Evolutionary conservation across 2,797 vertebrate genomes (phyloP).

Genomic region (Benthosema pterotum): DNA sequence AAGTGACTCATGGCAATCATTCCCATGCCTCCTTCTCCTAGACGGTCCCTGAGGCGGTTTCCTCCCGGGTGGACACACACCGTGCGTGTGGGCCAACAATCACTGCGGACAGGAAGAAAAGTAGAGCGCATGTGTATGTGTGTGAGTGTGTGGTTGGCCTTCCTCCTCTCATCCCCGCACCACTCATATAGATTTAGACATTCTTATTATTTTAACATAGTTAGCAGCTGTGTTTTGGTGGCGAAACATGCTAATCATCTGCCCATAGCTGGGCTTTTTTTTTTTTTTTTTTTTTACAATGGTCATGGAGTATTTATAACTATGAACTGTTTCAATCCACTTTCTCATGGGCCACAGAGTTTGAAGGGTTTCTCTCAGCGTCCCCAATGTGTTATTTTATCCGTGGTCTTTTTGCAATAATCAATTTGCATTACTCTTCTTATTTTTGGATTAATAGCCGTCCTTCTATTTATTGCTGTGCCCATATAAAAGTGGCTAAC

Average conservation of each 20-base stretch:
- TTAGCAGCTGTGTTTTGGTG: slow-evolving; percentile 75
- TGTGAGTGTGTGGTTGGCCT: slow-evolving; percentile 57
- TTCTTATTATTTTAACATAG: slow-evolving; percentile 77
- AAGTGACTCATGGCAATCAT: slow-evolving; percentile 67
- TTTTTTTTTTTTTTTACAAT: slow-evolving; percentile 61
- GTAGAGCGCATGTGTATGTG: slow-evolving; percentile 23
- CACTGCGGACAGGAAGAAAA: slow-evolving; percentile 59
- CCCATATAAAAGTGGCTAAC: no score
- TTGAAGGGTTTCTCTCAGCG: slow-evolving; percentile 38
- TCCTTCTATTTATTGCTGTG: no score
- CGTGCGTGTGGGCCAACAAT: slow-evolving; percentile 72
- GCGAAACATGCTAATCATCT: slow-evolving; percentile 66
- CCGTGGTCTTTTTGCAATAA: not conserved
- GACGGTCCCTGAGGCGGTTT: slow-evolving; percentile 54
- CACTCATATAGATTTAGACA: slow-evolving; percentile 76
- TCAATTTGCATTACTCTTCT: not conserved
- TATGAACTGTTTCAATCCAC: slow-evolving; percentile 38
- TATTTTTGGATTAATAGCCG: no score
- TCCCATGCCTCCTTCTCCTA: slow-evolving; percentile 55
- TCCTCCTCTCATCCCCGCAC: slow-evolving; percentile 61
- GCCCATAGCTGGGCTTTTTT: slow-evolving; percentile 43
- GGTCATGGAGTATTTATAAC: slow-evolving; percentile 73
- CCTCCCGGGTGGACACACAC: slow-evolving; percentile 71
- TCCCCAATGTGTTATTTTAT: slow-evolving; percentile 13
- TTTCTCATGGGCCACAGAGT: slow-evolving; percentile 63